Evolutionary conservation across 2,888 invertebrate genomes (phyloP), one percentile per base, ranked within the genome.

Genomic region (Tortricodes alternella): DNA sequence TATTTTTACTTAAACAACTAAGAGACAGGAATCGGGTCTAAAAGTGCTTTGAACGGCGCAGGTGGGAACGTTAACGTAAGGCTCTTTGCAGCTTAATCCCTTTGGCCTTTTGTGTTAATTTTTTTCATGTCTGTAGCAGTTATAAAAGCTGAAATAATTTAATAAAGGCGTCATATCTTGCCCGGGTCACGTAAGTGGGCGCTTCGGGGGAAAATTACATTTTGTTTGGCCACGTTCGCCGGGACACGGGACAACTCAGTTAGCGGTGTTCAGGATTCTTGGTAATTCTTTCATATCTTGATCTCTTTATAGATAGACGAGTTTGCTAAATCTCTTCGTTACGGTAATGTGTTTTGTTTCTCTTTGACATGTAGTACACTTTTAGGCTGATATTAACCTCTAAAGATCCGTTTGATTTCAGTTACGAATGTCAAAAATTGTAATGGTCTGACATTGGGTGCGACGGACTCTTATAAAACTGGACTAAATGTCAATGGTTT

Each of bases 161-260:
- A 83, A 88, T 88, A 89, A 86, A 85, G 83, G 75, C 85, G 83
- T 87, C 86, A 85, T 87, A 89, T 88, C 85, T 86, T 85, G 76
- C 79, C 77, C 77, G 85, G 87, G 89, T 89, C 89, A 89, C 89
- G 89, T 89, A 88, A 87, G 84, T 82, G 85, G 78, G 74, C 78
- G 84, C 85, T 85, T 82, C 78, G 83, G 85, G 59, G 74, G 80
- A 83, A 88, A 89, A 89, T 89, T 89, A 89, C 85, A 89, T 89
- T 89, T 86, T 88, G 89, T 86, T 88, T 85, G 81, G 83, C 84
- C 85, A 85, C 86, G 86, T 84, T 74, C 81, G 71, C 71, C 68
- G 73, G 78, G 83, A 83, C 85, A 78, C 74, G 83, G 87, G 89
- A 86, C 87, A 87, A 89, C 89, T 82, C 76, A 79, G 81, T 88